phyloP scores from a whole-genome alignment of 2,888 invertebrate species.

The Aethes cnicana region DNA sequence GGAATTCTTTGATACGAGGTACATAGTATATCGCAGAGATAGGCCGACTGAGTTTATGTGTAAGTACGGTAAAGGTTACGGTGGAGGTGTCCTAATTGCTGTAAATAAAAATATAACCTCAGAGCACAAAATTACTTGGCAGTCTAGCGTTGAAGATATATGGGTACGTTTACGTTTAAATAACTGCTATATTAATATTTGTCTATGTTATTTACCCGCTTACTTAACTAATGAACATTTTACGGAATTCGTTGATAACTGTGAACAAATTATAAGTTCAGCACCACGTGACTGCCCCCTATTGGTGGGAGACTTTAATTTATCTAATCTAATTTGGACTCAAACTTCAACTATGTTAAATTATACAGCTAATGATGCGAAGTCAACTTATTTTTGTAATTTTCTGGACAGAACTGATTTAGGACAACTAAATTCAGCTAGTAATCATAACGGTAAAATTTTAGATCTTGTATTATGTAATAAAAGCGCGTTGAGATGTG shows the following conservation, averaged over 20 bases:
- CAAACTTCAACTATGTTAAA: background rate
- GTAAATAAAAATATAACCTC: background rate
- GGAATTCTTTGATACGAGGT: conserved; percentile 19
- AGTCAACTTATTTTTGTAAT: background rate
- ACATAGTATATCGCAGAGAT: conserved; percentile 16
- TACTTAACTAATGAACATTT: background rate
- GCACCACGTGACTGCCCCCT: background rate
- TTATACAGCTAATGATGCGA: background rate
- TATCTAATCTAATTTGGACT: background rate
- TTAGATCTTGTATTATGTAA: background rate
- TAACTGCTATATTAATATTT: background rate
- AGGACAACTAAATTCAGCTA: background rate
- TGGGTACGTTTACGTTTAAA: background rate
- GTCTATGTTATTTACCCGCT: background rate
- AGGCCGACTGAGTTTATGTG: conserved; percentile 2
- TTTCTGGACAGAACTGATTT: background rate
- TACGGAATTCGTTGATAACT: background rate
- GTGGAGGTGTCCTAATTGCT: conserved; percentile 16
- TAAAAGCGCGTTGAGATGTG: too few relatives aligned
- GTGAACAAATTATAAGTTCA: background rate
- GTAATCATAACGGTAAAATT: background rate
- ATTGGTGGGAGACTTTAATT: background rate
- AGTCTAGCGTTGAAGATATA: background rate
- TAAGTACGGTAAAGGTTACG: background rate
- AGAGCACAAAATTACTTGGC: background rate